Base-by-base conservation (phyloP, 2,888 invertebrate genomes). In the Zaprionus lineosus region DNA sequence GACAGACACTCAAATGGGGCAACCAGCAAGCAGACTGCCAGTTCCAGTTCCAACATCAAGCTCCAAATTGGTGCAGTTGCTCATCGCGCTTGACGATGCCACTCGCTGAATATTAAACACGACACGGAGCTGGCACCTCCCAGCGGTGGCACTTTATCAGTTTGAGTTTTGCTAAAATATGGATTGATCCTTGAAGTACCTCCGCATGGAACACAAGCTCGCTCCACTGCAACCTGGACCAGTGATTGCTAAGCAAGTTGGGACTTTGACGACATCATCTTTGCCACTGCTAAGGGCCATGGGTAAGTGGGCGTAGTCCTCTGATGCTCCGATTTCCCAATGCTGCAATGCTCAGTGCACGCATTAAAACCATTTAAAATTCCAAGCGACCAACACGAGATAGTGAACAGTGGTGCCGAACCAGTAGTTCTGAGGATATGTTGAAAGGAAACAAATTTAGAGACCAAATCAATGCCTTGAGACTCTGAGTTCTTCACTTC, bases 291-390 rank as follows among this genome's bases (percentile, higher is more conserved):
- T 19, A 39, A 37, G 48, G 39, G 26, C 19, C 31, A 40, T 19
- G 61, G 37, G 36, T 41, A 48, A 53, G 50, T 37, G 55, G 60
- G 74, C 50, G 74, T 62, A 55, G 68, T 31, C 62, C 52, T 59
- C 50, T 56, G n/a, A n/a, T n/a, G n/a, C n/a, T n/a, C n/a, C n/a
- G n/a, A n/a, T n/a, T n/a, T n/a, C n/a, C n/a, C n/a, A n/a, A n/a
- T n/a, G n/a, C n/a, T n/a, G n/a, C n/a, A n/a, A 57, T 58, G 67
- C 52, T 48, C 60, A 39, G 37, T 41, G 58, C 69, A 66, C 70
- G 70, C 68, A 84, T 74, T 81, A 76, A 84, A 77, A 77, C 82
- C 84, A 81, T 84, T 81, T 84, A 72, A 84, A 74, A 81, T 81
- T 77, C 82, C 77, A 55, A 70, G 40, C 66, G 76, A 50, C 58